Evolutionary conservation across 2,888 invertebrate genomes (phyloP).

Genomic region (Netelia virgata): DNA sequence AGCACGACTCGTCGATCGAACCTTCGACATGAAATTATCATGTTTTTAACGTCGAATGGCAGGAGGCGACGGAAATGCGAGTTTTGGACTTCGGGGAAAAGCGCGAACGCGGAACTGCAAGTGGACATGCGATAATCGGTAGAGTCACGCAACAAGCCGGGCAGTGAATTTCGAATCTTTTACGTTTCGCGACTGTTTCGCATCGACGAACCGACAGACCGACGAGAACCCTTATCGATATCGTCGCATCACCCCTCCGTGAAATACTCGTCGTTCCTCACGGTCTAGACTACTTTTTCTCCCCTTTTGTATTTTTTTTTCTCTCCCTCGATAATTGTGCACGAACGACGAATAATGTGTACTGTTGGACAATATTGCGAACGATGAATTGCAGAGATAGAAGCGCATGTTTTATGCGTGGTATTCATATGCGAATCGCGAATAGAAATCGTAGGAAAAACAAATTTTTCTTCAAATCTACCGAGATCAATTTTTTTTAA

Average conservation of each 20-base stretch:
- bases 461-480: background rate
- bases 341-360: conserved; percentile 12
- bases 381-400: background rate
- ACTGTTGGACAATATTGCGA: background rate
- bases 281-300: conserved; percentile 69
- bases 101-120: conserved; percentile 59
- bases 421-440: background rate
- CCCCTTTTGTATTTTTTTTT: conserved; percentile 1
- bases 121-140: conserved; percentile 69
- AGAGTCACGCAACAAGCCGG: conserved; percentile 66
- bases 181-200: background rate
- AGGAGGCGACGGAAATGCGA: background rate
- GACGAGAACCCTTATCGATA: conserved; percentile 45
- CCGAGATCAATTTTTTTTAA: background rate
- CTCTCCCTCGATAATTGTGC: conserved; percentile 7
- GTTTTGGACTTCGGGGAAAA: conserved; percentile 64
- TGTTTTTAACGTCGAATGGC: background rate
- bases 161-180: conserved; percentile 13
- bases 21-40: background rate
- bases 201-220: background rate
- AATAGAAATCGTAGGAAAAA: background rate
- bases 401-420: background rate
- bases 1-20: conserved; percentile 7
- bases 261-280: conserved; percentile 41
- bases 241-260: conserved; percentile 23